Evolutionary conservation across 2,797 vertebrate species (phyloP).

Genomic region (Spea hammondii): DNA sequence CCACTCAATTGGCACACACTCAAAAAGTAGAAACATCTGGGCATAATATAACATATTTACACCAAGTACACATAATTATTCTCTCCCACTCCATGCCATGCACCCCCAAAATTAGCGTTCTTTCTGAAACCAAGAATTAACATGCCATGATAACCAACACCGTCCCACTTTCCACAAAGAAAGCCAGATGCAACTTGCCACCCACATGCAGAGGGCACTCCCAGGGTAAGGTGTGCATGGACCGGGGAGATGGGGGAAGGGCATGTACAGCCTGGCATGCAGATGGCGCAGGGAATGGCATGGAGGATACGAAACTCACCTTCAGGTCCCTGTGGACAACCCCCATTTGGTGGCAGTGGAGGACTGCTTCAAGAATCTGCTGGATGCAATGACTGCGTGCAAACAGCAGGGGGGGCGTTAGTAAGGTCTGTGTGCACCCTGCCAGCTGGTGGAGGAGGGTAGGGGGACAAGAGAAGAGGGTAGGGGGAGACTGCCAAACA

Average conservation of each 20-base stretch:
- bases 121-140: conserved; percentile 4
- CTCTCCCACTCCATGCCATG: conserved; percentile 41
- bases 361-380: conserved; percentile 96
- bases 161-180: conserved; percentile 30
- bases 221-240: conserved; percentile 23
- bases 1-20: background rate
- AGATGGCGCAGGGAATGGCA: conserved; percentile 30
- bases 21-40: conserved; percentile 8
- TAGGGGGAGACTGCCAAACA: conserved; percentile 47
- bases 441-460: conserved; percentile 48
- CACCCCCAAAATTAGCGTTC: conserved; percentile 23
- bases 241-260: conserved; percentile 3
- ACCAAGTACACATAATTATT: conserved; percentile 12
- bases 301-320: conserved; percentile 62
- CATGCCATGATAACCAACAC: conserved; percentile 38
- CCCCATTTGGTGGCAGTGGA: conserved; percentile 96
- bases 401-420: conserved; percentile 68
- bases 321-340: conserved; percentile 91
- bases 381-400: conserved; percentile 95
- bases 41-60: conserved; percentile 27
- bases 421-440: conserved; percentile 52
- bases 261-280: conserved; percentile 44
- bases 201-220: conserved; percentile 39
- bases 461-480: conserved; percentile 34
- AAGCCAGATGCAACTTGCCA: conserved; percentile 33